Evolutionary conservation across 2,888 invertebrate genomes (phyloP), one percentile per base, ranked within the genome.

Genomic region (Thysanoteuthis rhombus): DNA sequence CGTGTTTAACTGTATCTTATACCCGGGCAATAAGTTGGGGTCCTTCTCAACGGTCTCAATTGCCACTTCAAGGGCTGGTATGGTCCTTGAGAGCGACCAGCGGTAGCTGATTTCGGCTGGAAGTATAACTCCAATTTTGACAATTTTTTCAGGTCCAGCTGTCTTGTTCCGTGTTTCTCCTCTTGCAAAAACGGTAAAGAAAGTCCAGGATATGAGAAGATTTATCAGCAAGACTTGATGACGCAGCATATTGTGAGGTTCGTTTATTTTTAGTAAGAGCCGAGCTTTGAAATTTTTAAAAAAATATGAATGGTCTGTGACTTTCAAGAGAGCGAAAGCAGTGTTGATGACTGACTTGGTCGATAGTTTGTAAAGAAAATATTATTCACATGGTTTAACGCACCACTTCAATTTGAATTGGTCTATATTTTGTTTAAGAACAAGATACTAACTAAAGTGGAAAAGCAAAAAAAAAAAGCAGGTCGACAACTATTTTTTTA

Each of bases 61-160:
- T 5, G 97, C 97, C 52, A 96, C 95, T 58, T 96, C 94, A 10
- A 97, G 97, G 10, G 97, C 97, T 0, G 97, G 97, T 16, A 96
- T 94, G 8, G 96, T 96, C 93, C 95, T 95, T 58, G 96, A 95
- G 12, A 96, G 92, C 45, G 95, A 94, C 95, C 96, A 97, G 3
- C 95, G 95, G 90, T 95, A 95, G 6, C 89, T 58, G 19, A 94
- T 94, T 8, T 94, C 93, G 39, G 95, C 95, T 6, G 97, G 96
- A 19, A 97, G 95, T 52, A 97, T 96, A 12, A 97, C 96, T 0
- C 96, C 97, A 25, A 97, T 94, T 92, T 96, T 96, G 4, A 96
- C 94, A 25, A 92, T 94, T 75, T 75, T 75, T n/a, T 75, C 36
- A n/a, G 75, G 16, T 10, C 36, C 75, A n/a, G 16, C n/a, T 3